These are phyloP conservation scores for Trematomus loennbergii DNA, from an alignment of 2,113 vertebrate genomes.

Conservation along the genomic window DNA sequence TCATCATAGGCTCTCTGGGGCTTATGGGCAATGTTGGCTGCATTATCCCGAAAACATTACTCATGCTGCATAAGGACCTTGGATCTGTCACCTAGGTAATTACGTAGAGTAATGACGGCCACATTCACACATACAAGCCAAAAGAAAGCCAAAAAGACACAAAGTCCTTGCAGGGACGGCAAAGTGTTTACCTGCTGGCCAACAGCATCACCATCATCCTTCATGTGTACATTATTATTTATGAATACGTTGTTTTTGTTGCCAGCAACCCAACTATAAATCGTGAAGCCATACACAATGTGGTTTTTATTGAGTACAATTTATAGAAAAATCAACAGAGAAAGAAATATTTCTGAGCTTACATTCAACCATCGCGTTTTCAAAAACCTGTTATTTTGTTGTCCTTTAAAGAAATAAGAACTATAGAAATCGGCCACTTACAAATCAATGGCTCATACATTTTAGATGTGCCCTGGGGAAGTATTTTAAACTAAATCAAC, in stretches of 20 bases:
- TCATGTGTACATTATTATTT: neutral
- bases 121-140: neutral
- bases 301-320: neutral
- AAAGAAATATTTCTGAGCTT: neutral
- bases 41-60: constrained; percentile 36
- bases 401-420: neutral
- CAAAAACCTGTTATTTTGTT: constrained; percentile 6
- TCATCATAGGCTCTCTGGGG: constrained; percentile 38
- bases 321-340: neutral
- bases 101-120: constrained; percentile 39
- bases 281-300: neutral
- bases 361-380: neutral
- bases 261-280: neutral
- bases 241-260: neutral
- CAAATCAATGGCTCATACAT: constrained; percentile 4
- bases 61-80: constrained; percentile 42
- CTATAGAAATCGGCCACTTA: neutral
- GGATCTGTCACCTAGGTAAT: constrained; percentile 53
- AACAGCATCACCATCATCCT: neutral
- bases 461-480: constrained; percentile 2
- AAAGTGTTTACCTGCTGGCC: neutral
- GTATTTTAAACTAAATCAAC: no score
- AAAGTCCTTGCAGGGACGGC: neutral
- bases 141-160: neutral
- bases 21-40: constrained; percentile 28